Conservation (phyloP, 2,113 vertebrate genomes). For the Seriola rivoliana region DNA sequence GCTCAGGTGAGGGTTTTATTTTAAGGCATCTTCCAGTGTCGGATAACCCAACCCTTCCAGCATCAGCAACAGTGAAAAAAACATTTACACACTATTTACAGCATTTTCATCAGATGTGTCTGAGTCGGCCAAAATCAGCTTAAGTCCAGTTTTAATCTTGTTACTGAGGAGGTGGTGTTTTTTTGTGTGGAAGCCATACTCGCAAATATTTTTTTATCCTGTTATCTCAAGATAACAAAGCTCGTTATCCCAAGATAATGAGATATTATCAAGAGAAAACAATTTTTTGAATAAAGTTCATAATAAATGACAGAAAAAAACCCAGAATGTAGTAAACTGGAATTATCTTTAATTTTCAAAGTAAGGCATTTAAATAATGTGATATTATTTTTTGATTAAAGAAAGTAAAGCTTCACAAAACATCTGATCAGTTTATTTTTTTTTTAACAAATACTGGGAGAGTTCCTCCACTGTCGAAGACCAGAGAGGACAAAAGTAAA, state of each 20-base stretch:
- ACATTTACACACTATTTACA: constrained; percentile 45
- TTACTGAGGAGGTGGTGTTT: too few species aligned
- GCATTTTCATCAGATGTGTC: background rate
- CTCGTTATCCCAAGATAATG: too few species aligned
- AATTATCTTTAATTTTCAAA: too few species aligned
- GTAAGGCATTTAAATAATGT: background rate
- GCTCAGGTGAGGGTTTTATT: background rate
- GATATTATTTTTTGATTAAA: background rate
- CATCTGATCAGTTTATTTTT: background rate
- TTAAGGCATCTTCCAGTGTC: background rate
- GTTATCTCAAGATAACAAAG: too few species aligned
- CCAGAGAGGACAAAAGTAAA: background rate
- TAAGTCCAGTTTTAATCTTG: background rate
- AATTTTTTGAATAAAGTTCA: too few species aligned
- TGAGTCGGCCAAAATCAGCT: background rate
- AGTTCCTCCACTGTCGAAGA: too few species aligned
- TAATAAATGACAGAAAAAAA: background rate
- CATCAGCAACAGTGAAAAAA: background rate
- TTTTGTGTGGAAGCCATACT: too few species aligned
- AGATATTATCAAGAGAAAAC: too few species aligned
- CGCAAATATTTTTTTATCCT: too few species aligned
- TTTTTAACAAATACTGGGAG: background rate
- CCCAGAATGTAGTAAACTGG: background rate
- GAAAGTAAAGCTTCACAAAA: too few species aligned
- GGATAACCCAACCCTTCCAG: background rate